Conservation (phyloP, 2,113 vertebrate genomes). For the Podarcis cretensis region DNA sequence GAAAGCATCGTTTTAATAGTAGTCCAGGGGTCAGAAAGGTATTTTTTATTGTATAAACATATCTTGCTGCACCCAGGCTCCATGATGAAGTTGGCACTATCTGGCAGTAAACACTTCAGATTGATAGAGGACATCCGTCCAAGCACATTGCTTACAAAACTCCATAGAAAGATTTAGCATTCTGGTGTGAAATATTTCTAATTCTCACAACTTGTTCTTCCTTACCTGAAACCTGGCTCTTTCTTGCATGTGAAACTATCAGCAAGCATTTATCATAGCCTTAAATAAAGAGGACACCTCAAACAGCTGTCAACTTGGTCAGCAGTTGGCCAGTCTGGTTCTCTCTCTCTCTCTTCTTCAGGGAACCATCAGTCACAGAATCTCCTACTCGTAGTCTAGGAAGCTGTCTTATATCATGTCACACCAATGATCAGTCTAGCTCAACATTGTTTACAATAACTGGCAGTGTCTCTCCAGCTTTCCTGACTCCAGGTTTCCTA, state of each 20-base stretch:
- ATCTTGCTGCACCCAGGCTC: background rate
- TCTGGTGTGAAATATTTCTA: background rate
- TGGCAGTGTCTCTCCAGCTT: background rate
- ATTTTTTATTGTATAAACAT: background rate
- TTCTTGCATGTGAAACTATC: background rate
- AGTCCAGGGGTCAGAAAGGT: background rate
- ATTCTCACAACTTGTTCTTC: background rate
- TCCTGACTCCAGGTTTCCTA: background rate
- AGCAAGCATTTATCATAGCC: too few species aligned
- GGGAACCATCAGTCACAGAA: background rate
- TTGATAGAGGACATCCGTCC: too few species aligned
- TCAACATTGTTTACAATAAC: background rate
- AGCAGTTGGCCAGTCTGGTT: background rate
- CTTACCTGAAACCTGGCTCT: too few species aligned
- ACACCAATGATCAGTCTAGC: background rate
- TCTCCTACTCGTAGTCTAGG: background rate
- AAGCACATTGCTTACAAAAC: background rate
- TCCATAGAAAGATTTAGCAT: background rate
- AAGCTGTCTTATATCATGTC: background rate
- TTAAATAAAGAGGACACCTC: background rate
- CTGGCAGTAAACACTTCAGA: background rate
- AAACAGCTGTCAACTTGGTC: background rate
- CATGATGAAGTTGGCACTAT: background rate
- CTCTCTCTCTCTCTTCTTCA: background rate
- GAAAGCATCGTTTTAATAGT: constrained; percentile 23